Conservation (phyloP, 2,113 vertebrate species). For the Pelvicachromis taeniatus region DNA sequence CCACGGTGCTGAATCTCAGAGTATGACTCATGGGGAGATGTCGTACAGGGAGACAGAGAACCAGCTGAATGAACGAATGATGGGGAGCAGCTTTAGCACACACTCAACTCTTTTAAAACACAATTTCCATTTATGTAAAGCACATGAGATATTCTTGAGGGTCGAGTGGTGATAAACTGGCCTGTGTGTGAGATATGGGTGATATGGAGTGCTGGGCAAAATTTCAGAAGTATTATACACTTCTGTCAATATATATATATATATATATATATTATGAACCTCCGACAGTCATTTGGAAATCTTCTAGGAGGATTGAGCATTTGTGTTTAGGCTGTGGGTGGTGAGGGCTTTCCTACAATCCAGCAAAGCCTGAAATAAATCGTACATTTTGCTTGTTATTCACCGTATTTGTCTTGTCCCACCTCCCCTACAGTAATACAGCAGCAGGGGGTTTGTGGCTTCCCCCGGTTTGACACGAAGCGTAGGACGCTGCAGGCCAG, state of each 20-base stretch:
- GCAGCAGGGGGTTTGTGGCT: constrained; percentile 26
- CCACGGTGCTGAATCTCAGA: constrained; percentile 71
- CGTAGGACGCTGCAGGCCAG: constrained; percentile 39
- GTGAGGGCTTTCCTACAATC: not conserved
- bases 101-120: not conserved
- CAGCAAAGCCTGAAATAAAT: not conserved
- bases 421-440: not conserved
- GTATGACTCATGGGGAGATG: constrained; percentile 45
- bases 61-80: not conserved
- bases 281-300: not conserved
- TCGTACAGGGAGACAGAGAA: not conserved
- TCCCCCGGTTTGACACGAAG: constrained; percentile 41
- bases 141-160: not conserved
- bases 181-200: not conserved
- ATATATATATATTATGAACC: no score
- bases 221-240: not conserved
- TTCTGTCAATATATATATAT: no score
- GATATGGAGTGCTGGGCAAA: not conserved
- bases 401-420: not conserved
- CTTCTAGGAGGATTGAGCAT: not conserved
- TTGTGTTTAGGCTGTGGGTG: not conserved
- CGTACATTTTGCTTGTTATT: not conserved
- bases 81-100: not conserved
- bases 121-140: not conserved
- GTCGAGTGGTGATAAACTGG: not conserved